These are phyloP conservation scores for Gymnothorax javanicus DNA, from an alignment of 2,797 vertebrate genomes.

Conservation along the genomic window DNA sequence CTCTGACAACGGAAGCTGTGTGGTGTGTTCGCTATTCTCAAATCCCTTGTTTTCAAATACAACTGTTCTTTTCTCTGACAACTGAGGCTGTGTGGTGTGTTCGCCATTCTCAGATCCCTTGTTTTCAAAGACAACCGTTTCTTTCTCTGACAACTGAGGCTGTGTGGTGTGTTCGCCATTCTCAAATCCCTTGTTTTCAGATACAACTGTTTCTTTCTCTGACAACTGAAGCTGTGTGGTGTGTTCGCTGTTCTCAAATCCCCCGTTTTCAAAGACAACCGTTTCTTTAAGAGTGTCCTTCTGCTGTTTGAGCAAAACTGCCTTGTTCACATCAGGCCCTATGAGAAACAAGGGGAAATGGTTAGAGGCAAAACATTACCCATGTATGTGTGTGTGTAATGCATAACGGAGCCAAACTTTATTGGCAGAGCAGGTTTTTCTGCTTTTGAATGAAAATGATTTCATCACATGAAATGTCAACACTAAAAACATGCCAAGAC, in stretches of 20 bases:
- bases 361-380: background rate
- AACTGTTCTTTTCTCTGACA: too few relatives aligned
- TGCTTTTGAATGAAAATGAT: background rate
- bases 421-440: background rate
- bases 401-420: background rate
- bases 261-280: background rate
- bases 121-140: background rate
- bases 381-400: too few relatives aligned
- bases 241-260: background rate
- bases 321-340: slow-evolving; percentile 22
- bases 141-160: too few relatives aligned
- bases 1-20: background rate
- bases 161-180: background rate
- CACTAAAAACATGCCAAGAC: too few relatives aligned
- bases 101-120: background rate
- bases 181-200: background rate
- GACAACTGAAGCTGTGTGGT: background rate
- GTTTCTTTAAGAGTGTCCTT: background rate
- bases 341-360: background rate
- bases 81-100: background rate
- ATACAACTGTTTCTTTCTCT: background rate
- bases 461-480: background rate
- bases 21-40: too few relatives aligned
- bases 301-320: background rate
- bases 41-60: too few relatives aligned